These are phyloP conservation scores for Epinotia brunnichana DNA, from an alignment of 2,888 invertebrate genomes.

Conservation along the genomic window DNA sequence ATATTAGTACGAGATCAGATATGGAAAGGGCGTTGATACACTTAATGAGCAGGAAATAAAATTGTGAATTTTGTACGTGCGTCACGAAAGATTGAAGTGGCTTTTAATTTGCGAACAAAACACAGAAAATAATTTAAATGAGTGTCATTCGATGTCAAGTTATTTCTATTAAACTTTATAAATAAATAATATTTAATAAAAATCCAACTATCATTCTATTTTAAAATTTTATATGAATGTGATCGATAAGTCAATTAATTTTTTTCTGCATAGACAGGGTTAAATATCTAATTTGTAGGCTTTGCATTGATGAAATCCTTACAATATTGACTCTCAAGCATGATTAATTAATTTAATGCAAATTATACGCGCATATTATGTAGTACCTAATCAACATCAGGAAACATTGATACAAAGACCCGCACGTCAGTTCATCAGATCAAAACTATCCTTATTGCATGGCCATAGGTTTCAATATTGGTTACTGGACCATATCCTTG, in stretches of 20 bases:
- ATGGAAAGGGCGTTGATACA: conserved; percentile 5
- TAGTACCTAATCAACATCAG: neutral
- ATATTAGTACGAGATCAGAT: too few relatives aligned
- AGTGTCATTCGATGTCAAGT: too few relatives aligned
- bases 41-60: conserved; percentile 13
- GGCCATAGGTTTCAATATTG: neutral
- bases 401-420: neutral
- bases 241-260: too few relatives aligned
- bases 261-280: neutral
- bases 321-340: neutral
- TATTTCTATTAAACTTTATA: too few relatives aligned
- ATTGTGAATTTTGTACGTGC: neutral
- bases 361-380: neutral
- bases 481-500: neutral
- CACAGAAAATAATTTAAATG: too few relatives aligned
- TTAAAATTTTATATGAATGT: too few relatives aligned
- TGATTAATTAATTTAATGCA: neutral
- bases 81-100: neutral
- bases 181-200: too few relatives aligned
- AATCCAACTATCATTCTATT: too few relatives aligned
- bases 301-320: too few relatives aligned
- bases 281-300: neutral
- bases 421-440: neutral
- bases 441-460: neutral
- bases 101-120: too few relatives aligned